Percentiles rank a stretch among this genome's conserved stretches.
Evolutionary conservation across 2,888 invertebrate genomes (phyloP).

Genomic region (Allolobophora icterica): DNA sequence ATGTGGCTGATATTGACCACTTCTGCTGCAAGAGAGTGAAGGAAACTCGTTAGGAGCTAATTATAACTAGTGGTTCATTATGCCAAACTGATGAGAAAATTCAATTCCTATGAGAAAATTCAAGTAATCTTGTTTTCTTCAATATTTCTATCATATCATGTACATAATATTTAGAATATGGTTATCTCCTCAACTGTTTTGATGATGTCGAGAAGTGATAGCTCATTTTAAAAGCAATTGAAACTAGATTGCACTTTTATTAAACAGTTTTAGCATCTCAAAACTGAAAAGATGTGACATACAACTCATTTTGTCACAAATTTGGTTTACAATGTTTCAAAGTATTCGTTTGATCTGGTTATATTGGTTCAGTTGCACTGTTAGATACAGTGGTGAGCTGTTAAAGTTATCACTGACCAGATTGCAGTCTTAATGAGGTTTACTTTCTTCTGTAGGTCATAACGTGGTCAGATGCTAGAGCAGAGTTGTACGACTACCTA

Average conservation of each 20-base stretch:
- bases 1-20: too few species aligned
- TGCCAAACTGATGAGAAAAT: too few species aligned
- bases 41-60: background rate
- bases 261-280: background rate
- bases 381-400: background rate
- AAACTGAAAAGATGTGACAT: background rate
- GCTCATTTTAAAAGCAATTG: background rate
- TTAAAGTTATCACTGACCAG: too few species aligned
- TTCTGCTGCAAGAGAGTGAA: too few species aligned
- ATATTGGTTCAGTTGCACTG: background rate
- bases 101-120: too few species aligned
- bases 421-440: background rate
- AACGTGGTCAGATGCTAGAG: slow-evolving; percentile 86
- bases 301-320: background rate
- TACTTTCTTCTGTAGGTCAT: slow-evolving; percentile 72
- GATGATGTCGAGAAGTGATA: background rate
- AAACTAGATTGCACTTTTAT: background rate
- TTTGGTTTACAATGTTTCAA: background rate
- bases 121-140: too few species aligned
- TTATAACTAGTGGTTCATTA: background rate
- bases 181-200: background rate
- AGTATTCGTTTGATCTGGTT: background rate
- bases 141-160: too few species aligned
- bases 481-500: slow-evolving; percentile 88
- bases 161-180: background rate